Conservation (phyloP, 2,888 invertebrate genomes). For the Lasioglossum vierecki region DNA sequence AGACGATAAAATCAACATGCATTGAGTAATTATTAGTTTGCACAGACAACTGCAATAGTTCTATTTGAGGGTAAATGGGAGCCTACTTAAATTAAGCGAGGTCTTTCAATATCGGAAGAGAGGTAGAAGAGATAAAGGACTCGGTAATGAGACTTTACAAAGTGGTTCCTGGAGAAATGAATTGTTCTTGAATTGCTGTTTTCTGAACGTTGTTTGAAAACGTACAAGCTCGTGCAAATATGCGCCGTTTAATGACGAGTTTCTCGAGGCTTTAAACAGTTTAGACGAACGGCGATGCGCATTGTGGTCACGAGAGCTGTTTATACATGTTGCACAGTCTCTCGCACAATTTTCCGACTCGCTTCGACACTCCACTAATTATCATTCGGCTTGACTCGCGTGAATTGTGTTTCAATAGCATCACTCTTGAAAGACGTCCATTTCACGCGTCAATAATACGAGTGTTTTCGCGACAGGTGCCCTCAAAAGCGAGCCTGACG, state of each 20-base stretch:
- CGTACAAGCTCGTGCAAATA: neutral
- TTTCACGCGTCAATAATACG: slow-evolving; percentile 10
- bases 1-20: neutral
- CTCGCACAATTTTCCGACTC: neutral
- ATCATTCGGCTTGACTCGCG: neutral
- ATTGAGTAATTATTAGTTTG: neutral
- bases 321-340: neutral
- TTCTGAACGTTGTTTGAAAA: neutral
- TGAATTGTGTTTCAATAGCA: neutral
- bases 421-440: neutral
- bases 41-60: neutral
- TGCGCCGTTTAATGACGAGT: neutral
- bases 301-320: neutral
- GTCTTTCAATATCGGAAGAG: neutral
- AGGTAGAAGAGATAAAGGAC: neutral
- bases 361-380: neutral
- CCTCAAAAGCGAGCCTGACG: slow-evolving; percentile 16
- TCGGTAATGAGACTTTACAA: neutral
- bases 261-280: neutral
- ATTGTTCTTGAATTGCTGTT: neutral
- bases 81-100: neutral
- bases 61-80: neutral
- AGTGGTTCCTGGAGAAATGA: neutral
- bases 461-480: slow-evolving; percentile 42
- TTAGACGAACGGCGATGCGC: neutral